Conservation (phyloP, 2,797 vertebrate genomes). For the Syndactyla subalaris region DNA sequence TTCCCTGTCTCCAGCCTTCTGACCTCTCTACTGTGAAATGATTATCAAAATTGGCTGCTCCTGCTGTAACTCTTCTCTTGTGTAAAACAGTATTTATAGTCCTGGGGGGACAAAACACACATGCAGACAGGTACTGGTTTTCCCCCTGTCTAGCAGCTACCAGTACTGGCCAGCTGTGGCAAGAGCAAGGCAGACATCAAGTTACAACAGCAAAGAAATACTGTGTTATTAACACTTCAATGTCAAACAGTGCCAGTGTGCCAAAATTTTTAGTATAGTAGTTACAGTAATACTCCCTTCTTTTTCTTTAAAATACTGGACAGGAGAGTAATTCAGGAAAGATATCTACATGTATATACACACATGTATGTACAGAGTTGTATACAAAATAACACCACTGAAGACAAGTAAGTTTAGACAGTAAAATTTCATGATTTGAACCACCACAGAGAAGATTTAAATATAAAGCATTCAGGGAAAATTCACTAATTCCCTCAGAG, state of each 20-base stretch:
- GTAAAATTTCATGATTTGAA: not conserved
- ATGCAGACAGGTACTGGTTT: not conserved
- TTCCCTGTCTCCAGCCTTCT: not conserved
- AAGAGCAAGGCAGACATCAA: not conserved
- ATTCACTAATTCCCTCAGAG: not conserved
- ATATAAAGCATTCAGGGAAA: not conserved
- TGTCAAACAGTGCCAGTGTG: not conserved
- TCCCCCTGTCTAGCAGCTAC: not conserved
- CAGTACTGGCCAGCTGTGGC: not conserved
- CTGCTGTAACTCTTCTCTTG: not conserved
- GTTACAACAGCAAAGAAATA: not conserved
- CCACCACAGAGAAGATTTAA: not conserved
- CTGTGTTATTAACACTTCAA: not conserved
- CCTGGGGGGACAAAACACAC: not conserved
- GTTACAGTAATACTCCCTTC: not conserved
- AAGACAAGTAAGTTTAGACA: not conserved
- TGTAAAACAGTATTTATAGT: not conserved
- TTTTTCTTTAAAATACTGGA: not conserved
- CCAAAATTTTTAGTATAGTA: not conserved
- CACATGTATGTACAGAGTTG: not conserved
- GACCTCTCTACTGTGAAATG: not conserved
- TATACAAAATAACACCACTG: not conserved
- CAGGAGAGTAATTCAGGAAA: not conserved
- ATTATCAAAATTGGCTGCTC: not conserved
- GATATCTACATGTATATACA: not conserved